Evolutionary conservation across 2,888 invertebrate genomes (phyloP).

Genomic region (Amaurobius ferox): DNA sequence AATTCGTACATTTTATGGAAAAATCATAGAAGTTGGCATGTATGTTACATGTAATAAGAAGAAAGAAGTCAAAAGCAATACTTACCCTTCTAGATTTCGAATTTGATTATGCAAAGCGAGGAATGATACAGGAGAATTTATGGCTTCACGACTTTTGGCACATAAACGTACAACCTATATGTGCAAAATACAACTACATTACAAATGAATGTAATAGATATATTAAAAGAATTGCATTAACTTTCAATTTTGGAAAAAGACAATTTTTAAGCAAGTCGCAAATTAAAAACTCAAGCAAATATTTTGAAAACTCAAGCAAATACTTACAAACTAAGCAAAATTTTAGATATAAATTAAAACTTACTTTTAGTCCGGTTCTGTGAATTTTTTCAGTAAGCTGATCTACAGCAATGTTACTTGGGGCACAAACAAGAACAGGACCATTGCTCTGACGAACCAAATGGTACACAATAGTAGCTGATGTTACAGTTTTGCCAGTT

Average conservation of each 20-base stretch:
- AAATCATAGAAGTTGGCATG: not conserved
- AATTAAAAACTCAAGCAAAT: not conserved
- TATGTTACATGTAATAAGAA: not conserved
- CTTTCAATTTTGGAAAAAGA: not conserved
- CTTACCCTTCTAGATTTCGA: constrained; percentile 89
- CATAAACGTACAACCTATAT: constrained; percentile 87
- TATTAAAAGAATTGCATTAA: no score
- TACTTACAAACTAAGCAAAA: not conserved
- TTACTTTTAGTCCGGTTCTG: constrained; percentile 91
- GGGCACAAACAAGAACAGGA: constrained; percentile 96
- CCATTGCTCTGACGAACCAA: constrained; percentile 95
- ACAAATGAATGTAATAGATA: no score
- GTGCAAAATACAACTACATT: no score
- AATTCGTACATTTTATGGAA: no score
- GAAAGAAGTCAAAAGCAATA: constrained; percentile 30
- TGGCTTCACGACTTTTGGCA: constrained; percentile 98
- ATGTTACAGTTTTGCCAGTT: constrained; percentile 99
- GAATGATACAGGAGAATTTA: constrained; percentile 98
- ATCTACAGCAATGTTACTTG: constrained; percentile 99
- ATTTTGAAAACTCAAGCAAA: not conserved
- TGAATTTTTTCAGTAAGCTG: constrained; percentile 99
- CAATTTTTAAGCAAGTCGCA: not conserved
- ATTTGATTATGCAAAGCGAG: constrained; percentile 98
- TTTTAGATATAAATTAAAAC: not conserved
- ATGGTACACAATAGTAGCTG: constrained; percentile 99